phyloP scores from a whole-genome alignment of 2,797 vertebrate genomes.

The Anisognathus igniventris region DNA sequence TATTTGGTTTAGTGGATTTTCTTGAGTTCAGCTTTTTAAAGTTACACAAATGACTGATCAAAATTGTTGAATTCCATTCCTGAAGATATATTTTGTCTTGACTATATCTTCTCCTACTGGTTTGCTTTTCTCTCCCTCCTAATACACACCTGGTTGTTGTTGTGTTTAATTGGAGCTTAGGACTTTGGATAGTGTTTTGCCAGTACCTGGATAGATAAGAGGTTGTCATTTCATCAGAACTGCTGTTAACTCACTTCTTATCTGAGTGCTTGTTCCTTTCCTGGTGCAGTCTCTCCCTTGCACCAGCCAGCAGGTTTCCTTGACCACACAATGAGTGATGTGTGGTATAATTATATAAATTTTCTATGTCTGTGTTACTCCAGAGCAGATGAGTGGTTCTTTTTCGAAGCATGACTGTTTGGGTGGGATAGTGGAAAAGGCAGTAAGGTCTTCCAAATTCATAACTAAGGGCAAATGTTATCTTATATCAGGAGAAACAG shows the following conservation, averaged over 20 bases:
- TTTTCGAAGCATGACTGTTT: not conserved
- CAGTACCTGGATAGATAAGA: not conserved
- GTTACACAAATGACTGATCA: not conserved
- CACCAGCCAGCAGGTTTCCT: not conserved
- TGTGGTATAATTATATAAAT: not conserved
- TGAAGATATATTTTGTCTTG: not conserved
- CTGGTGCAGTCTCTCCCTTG: not conserved
- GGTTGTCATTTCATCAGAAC: not conserved
- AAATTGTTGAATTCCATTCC: not conserved
- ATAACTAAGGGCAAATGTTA: not conserved
- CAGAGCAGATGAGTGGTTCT: not conserved
- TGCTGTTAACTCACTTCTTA: not conserved
- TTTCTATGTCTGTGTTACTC: not conserved
- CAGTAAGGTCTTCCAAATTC: not conserved
- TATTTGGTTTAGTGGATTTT: not conserved
- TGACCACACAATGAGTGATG: fast-evolving
- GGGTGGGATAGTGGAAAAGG: not conserved
- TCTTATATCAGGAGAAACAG: not conserved
- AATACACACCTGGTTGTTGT: not conserved
- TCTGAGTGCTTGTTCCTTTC: not conserved
- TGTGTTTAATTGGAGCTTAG: not conserved
- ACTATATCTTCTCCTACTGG: not conserved
- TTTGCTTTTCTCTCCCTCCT: not conserved
- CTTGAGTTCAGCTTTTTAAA: not conserved
- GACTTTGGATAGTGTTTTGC: not conserved